These are phyloP conservation scores for Pomacea canaliculata DNA, from an alignment of 2,888 invertebrate genomes.

Conservation along the genomic window DNA sequence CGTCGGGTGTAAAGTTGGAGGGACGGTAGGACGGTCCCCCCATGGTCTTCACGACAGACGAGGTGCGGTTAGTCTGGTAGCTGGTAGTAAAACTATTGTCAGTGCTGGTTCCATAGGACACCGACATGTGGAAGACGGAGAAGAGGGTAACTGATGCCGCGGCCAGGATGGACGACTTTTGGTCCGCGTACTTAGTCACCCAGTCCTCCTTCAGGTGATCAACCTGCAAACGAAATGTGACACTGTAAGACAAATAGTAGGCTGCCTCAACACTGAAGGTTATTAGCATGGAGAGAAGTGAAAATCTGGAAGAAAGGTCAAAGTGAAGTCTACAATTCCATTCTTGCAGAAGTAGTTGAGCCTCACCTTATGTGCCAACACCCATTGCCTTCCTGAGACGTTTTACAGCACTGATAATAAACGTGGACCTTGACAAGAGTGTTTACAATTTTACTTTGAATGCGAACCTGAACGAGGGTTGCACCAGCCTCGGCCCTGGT, in stretches of 20 bases:
- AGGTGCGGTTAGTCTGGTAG: slow-evolving; percentile 1
- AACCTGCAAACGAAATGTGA: slow-evolving; percentile 14
- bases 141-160: slow-evolving; percentile 30
- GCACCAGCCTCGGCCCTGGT: slow-evolving; percentile 11
- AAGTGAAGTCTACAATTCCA: too few relatives aligned
- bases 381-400: too few relatives aligned
- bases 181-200: background rate
- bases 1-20: slow-evolving; percentile 45
- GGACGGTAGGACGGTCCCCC: slow-evolving; percentile 45
- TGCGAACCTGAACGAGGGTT: slow-evolving; percentile 4
- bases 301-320: too few relatives aligned
- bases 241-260: background rate
- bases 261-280: too few relatives aligned
- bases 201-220: slow-evolving; percentile 24
- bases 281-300: too few relatives aligned
- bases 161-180: slow-evolving; percentile 27
- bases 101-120: slow-evolving; percentile 22
- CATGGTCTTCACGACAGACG: slow-evolving; percentile 25
- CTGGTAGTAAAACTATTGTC: background rate
- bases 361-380: too few relatives aligned
- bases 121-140: slow-evolving; percentile 21
- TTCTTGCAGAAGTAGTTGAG: too few relatives aligned
- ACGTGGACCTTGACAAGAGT: too few relatives aligned
- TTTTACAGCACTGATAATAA: too few relatives aligned
- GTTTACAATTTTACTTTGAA: too few relatives aligned